Evolutionary conservation across 2,888 invertebrate genomes (phyloP).

Genomic region (Mamestra brassicae): DNA sequence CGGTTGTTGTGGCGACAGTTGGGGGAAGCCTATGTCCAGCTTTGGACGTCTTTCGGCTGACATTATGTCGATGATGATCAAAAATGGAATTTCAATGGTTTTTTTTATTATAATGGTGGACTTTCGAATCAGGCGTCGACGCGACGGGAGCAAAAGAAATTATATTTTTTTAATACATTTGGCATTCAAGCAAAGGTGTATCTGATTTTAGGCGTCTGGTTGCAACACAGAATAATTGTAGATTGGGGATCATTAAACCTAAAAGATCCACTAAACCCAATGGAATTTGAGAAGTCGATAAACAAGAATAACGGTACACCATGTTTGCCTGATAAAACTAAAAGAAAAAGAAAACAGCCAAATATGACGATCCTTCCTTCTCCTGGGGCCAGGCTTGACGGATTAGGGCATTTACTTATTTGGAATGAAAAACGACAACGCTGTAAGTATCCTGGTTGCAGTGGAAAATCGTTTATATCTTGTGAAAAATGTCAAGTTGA

Average conservation of each 20-base stretch:
- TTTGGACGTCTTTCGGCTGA: too few species aligned
- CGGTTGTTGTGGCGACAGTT: too few species aligned
- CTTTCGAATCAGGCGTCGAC: not conserved
- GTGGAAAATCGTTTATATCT: not conserved
- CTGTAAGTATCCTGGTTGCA: conserved; percentile 19
- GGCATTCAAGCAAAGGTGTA: not conserved
- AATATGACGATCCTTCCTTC: not conserved
- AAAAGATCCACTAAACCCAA: not conserved
- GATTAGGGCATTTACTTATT: conserved; percentile 10
- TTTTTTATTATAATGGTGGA: not conserved
- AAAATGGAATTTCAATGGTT: not conserved
- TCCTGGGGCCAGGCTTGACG: conserved; percentile 9
- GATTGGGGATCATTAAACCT: not conserved
- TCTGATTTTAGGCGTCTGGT: not conserved
- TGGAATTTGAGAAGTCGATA: not conserved
- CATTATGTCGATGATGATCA: not conserved
- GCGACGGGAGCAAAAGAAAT: too few species aligned
- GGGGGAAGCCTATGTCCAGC: too few species aligned
- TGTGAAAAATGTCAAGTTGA: conserved; percentile 25
- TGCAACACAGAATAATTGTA: not conserved
- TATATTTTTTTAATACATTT: not conserved
- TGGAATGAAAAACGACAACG: conserved; percentile 11
- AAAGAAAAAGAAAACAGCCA: not conserved
- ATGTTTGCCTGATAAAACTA: too few species aligned
- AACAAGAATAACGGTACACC: not conserved